A percentile compares a stretch with the other conserved stretches of the same genome.
Evolutionary conservation across 1,140 invertebrate species (phyloP).

Genomic region (Hycleus cichorii): DNA sequence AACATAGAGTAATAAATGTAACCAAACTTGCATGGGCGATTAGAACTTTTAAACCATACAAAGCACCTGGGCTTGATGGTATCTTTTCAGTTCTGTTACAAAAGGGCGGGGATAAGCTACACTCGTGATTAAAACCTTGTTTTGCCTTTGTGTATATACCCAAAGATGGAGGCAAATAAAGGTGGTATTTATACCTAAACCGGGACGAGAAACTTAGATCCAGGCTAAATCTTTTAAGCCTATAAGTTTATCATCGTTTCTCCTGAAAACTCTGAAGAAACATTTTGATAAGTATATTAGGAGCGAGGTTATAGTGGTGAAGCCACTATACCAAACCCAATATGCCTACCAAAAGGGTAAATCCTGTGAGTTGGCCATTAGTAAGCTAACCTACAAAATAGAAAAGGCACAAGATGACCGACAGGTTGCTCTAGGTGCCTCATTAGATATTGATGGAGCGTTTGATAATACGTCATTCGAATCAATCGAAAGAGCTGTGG

Average conservation of each 20-base stretch:
- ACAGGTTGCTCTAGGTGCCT: neutral
- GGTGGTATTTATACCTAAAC: conserved; percentile 26
- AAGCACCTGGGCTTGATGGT: no score
- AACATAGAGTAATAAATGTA: no score
- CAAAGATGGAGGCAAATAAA: conserved; percentile 7
- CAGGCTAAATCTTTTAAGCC: conserved; percentile 20
- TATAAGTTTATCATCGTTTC: conserved; percentile 29
- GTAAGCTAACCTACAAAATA: neutral
- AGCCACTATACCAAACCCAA: neutral
- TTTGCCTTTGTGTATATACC: no score
- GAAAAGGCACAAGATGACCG: neutral
- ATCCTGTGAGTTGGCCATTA: no score
- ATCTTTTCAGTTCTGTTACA: no score
- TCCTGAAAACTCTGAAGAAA: conserved; percentile 25
- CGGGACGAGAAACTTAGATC: conserved; percentile 10
- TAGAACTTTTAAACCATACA: no score
- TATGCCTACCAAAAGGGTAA: neutral
- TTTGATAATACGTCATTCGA: neutral
- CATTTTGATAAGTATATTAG: conserved; percentile 20
- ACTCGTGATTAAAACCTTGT: no score
- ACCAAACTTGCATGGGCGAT: no score
- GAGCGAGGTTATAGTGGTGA: neutral
- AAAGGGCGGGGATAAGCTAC: no score
- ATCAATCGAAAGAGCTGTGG: neutral
- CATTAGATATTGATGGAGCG: no score